These are phyloP conservation scores for Synaphobranchus kaupii DNA, from an alignment of 2,797 vertebrate species.

Conservation along the genomic window DNA sequence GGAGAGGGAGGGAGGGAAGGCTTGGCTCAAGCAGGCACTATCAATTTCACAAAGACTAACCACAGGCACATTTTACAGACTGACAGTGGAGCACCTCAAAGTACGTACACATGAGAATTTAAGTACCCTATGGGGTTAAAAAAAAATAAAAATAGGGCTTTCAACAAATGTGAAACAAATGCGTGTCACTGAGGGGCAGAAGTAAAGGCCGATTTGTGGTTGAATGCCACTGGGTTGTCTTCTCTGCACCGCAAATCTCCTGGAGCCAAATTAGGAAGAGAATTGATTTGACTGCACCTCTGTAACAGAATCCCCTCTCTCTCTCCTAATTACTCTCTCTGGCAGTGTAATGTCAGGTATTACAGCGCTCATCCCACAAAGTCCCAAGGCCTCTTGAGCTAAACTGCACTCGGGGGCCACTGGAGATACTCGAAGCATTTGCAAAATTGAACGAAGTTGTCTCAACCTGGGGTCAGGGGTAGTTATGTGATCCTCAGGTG, in stretches of 20 bases:
- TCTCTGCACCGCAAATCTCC: constrained; percentile 36
- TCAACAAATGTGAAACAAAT: not conserved
- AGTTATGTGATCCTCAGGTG: not conserved
- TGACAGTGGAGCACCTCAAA: not conserved
- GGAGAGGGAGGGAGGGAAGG: not conserved
- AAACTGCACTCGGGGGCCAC: not conserved
- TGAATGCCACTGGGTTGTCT: constrained; percentile 21
- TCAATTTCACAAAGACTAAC: constrained; percentile 10
- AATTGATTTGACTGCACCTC: constrained; percentile 54
- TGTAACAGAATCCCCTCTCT: constrained; percentile 53
- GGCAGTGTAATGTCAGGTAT: constrained; percentile 58
- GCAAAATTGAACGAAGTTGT: not conserved
- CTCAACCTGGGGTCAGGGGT: not conserved
- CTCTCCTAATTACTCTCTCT: constrained; percentile 55
- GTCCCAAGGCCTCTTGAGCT: constrained; percentile 28
- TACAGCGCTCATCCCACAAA: constrained; percentile 54
- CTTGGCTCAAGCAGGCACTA: not conserved
- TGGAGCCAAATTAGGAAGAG: constrained; percentile 58
- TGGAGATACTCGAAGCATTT: not conserved
- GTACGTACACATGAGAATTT: not conserved
- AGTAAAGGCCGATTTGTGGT: constrained; percentile 13
- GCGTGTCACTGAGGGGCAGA: not conserved
- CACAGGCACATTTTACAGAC: not conserved
- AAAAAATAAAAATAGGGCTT: not conserved
- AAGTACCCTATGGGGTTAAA: not conserved